These are phyloP conservation scores for Microtus agrestis DNA, from an alignment of 2,797 vertebrate species.

Conservation along the genomic window DNA sequence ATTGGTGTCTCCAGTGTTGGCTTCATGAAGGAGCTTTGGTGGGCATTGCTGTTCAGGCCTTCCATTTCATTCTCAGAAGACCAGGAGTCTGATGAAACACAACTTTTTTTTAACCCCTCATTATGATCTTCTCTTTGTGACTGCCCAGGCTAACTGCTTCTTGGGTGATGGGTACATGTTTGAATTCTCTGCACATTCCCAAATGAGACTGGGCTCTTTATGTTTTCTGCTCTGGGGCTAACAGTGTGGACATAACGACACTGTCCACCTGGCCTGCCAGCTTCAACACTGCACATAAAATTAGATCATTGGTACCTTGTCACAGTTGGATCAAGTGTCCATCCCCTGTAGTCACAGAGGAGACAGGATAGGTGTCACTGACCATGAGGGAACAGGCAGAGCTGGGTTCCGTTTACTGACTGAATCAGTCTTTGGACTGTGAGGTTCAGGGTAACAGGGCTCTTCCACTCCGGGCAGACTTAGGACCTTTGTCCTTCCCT, in stretches of 20 bases:
- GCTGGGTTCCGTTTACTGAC: rapidly evolving
- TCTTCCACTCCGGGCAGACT: background rate
- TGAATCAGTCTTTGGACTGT: background rate
- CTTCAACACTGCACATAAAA: background rate
- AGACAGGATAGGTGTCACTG: rapidly evolving
- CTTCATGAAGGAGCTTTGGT: background rate
- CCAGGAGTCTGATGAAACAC: background rate
- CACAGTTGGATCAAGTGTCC: background rate
- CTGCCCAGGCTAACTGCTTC: background rate
- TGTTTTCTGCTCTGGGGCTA: background rate
- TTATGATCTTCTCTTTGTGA: background rate
- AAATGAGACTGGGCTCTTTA: background rate
- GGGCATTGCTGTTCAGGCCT: background rate
- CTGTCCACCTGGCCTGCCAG: background rate
- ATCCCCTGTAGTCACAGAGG: background rate
- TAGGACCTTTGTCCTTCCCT: no score
- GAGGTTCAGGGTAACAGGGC: background rate
- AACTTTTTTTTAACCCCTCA: background rate
- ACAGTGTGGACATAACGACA: background rate
- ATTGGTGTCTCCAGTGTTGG: background rate
- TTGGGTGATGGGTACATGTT: background rate
- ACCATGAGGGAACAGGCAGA: background rate
- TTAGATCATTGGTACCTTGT: rapidly evolving
- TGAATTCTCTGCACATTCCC: background rate
- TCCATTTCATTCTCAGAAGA: background rate